A percentile compares a stretch with the other conserved stretches of the same genome.
phyloP scores from a whole-genome alignment of 2,888 invertebrate species.

The Patella pellucida region DNA sequence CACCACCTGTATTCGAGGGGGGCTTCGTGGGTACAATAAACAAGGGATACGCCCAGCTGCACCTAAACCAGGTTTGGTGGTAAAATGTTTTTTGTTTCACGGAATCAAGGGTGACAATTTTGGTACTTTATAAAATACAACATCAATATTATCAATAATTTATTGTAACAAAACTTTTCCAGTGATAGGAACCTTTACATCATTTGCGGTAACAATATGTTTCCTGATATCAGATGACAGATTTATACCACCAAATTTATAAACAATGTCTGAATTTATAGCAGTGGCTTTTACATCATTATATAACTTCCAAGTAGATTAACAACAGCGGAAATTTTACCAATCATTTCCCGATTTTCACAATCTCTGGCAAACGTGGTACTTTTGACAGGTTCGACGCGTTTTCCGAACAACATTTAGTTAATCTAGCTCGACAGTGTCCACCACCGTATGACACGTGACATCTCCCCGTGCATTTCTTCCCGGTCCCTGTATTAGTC shows the following conservation, averaged over 20 bases:
- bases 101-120: no score
- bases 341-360: not conserved
- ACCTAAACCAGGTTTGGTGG: no score
- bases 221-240: not conserved
- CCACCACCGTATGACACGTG: not conserved
- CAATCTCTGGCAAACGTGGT: no score
- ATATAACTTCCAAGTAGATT: not conserved
- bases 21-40: no score
- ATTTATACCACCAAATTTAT: not conserved
- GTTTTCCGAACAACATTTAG: no score
- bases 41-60: no score
- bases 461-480: not conserved
- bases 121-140: constrained; percentile 16
- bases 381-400: no score
- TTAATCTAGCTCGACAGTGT: not conserved
- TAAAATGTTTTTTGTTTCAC: no score
- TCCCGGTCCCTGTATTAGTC: not conserved
- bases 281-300: not conserved
- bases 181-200: not conserved
- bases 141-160: constrained; percentile 3
- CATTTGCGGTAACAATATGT: constrained; percentile 14
- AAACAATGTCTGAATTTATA: constrained; percentile 2
- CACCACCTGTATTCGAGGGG: no score
- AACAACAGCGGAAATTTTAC: not conserved
- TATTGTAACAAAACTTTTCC: constrained; percentile 5